Base-by-base conservation (phyloP, 2,797 vertebrate species). In the Falco columbarius region DNA sequence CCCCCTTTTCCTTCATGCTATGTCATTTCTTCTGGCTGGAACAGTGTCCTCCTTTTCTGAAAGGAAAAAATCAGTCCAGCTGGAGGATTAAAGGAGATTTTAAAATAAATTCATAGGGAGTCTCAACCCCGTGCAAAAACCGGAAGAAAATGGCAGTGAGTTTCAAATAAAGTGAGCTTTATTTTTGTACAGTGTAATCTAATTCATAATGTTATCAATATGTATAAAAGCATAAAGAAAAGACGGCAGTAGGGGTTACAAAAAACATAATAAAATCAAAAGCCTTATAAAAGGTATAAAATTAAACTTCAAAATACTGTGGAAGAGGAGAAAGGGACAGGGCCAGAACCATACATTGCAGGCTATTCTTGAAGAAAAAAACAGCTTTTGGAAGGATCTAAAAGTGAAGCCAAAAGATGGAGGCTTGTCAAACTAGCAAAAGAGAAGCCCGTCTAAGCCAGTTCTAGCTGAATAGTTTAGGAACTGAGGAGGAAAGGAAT, bases 1-100 rank as follows among this genome's bases (percentile, higher is more conserved):
- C 17, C 27, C 21, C 54, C 38, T 17, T 81, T 95, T 86, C 18
- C 80, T 71, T 91, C 74, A 66, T 51, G 71, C 49, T 51, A 23
- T 89, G 73, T 90, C 59, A 91, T 82, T 95, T 95, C 71, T 95
- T 97, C 56, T 85, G 77, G 21, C 88, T 91, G 27, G 81, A 90
- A 61, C 61, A 44, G 24, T 62, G 83, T 95, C 61, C 19, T 95
- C 40, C 22, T 93, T 88, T 84, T 84, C 56, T 90, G 87, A 95
- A 90, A 93, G 58, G 81, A 94, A 90, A 90, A 81, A 70, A 75
- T 94, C 82, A 84, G n/a, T 76, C 55, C 44, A 76, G 62, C 10
- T 8, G 44, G 63, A 91, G 56, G 54, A 90, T 86, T 81, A 91
- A 88, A 94, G 56, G n/a, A 59, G n/a, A 75, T 62, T 88, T 94